phyloP scores from a whole-genome alignment of 1,140 invertebrate genomes.

The Eupeodes corollae region DNA sequence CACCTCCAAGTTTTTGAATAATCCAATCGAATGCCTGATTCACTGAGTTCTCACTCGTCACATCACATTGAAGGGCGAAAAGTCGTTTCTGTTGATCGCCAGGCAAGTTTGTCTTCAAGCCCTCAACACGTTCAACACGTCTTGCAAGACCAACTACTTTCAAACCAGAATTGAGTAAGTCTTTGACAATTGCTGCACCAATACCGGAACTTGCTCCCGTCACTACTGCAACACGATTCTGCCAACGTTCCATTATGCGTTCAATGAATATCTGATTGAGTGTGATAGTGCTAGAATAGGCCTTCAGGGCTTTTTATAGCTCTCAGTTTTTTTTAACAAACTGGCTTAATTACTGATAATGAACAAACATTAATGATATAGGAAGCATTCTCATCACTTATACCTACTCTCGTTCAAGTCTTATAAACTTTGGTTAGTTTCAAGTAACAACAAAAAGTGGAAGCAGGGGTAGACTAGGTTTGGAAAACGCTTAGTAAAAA shows the following conservation, averaged over 20 bases:
- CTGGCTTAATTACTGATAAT: no score
- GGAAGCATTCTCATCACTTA: no score
- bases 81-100: conserved; percentile 29
- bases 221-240: conserved; percentile 54
- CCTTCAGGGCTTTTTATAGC: no score
- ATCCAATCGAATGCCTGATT: conserved; percentile 52
- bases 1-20: conserved; percentile 46
- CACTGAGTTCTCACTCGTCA: conserved; percentile 54
- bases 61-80: conserved; percentile 48
- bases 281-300: no score
- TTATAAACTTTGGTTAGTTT: no score
- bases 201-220: conserved; percentile 64
- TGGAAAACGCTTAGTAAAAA: no score
- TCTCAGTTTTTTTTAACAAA: no score
- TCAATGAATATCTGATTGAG: no score
- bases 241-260: conserved; percentile 55
- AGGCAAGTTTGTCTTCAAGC: conserved; percentile 20
- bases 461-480: no score
- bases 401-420: no score
- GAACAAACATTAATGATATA: no score
- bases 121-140: conserved; percentile 46
- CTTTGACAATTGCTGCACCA: conserved; percentile 46
- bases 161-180: conserved; percentile 48
- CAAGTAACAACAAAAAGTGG: no score
- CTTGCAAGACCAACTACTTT: conserved; percentile 58